These are phyloP conservation scores for Acanthococcus lagerstroemiae DNA, from an alignment of 2,888 invertebrate species.

Conservation along the genomic window DNA sequence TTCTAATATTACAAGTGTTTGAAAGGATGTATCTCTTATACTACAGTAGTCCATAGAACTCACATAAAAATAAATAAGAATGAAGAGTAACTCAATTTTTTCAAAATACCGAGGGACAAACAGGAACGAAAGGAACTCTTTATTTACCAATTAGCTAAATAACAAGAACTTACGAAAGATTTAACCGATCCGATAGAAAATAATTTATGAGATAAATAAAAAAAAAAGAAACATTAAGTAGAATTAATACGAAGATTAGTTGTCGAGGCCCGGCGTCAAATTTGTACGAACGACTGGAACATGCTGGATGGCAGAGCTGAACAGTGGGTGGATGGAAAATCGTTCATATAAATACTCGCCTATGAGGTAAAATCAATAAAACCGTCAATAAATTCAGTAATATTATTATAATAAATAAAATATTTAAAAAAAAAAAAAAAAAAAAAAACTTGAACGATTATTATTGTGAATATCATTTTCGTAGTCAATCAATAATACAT, in stretches of 20 bases:
- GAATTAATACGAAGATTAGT: not conserved
- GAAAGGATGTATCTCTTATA: no score
- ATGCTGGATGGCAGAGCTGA: constrained; percentile 59
- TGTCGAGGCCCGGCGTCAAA: not conserved
- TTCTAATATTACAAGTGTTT: no score
- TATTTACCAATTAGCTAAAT: constrained; percentile 17
- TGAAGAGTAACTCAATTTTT: no score
- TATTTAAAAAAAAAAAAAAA: no score
- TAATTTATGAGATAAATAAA: constrained; percentile 1
- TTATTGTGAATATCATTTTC: no score
- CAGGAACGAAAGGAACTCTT: constrained; percentile 26
- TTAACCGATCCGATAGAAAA: not conserved
- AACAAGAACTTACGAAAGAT: not conserved
- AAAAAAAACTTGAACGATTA: no score
- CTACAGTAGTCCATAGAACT: no score
- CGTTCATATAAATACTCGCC: constrained; percentile 68
- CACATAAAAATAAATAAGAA: no score
- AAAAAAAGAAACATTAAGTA: not conserved
- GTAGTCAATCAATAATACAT: no score
- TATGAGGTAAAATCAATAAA: constrained; percentile 42
- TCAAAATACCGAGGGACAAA: not conserved
- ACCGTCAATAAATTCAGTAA: not conserved
- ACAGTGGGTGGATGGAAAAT: constrained; percentile 79
- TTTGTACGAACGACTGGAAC: constrained; percentile 12
- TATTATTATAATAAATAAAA: no score